Evolutionary conservation across 2,888 invertebrate genomes (phyloP), one percentile per base, ranked within the genome.

Genomic region (Tiphia femorata): DNA sequence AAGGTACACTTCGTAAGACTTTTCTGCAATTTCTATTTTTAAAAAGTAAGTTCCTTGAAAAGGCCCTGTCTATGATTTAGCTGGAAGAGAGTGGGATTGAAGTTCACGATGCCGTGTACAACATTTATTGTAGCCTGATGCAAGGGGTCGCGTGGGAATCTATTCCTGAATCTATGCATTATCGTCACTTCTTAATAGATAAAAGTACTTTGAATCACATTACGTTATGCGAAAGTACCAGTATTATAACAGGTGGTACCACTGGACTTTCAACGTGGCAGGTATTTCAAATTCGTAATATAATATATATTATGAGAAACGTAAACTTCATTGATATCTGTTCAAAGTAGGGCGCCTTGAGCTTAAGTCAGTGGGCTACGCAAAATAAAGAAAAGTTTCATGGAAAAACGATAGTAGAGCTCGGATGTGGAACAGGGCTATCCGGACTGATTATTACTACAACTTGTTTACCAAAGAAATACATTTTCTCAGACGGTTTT

Each of bases 181-280:
- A 88, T 78, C 88, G 89, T 49, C 92, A 93, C 80, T 92, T 91
- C 79, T 49, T 86, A 33, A 72, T 89, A 49, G 61, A 78, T 27
- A 75, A 81, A 53, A 75, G 83, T 49, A 33, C 67, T 53, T 64
- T 80, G 77, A 61, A 78, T 84, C 27, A 49, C 19, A 81, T 93
- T 25, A 89, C 87, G 10, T 81, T 93, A 46, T 88, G 88, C 67
- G 94, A 94, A 82, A 92, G 89, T 54, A 87, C 86, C 51, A 90
- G 87, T 76, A 88, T 93, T 76, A 91, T 94, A 64, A 87, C 90
- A 0, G 87, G 91, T 80, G 93, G 93, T 21, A 93, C 94, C 16
- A 94, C 94, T 12, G 94, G 94, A 20, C 84, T 94, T 67, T 89
- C 88, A 67, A 91, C 89, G 70, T 94, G 93, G 93, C 91, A 92